These are phyloP conservation scores for Aspidiotus rigidus DNA, from an alignment of 2,888 invertebrate species.

Conservation along the genomic window DNA sequence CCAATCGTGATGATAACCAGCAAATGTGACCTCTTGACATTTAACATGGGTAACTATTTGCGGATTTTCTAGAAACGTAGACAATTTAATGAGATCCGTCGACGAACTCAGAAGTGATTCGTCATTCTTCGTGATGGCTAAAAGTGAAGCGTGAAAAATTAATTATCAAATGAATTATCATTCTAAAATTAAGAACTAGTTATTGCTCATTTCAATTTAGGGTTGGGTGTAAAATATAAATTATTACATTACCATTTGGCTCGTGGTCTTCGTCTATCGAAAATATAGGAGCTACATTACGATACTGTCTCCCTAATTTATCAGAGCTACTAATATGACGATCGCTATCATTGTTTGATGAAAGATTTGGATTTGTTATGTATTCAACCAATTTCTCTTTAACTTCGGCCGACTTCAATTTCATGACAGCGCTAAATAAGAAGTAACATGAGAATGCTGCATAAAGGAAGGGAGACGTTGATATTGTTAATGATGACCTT, in stretches of 20 bases:
- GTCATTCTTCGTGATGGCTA: slow-evolving; percentile 42
- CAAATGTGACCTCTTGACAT: slow-evolving; percentile 26
- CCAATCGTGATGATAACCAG: slow-evolving; percentile 28
- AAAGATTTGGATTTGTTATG: slow-evolving; percentile 75
- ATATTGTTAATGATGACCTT: slow-evolving; percentile 5
- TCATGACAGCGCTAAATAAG: slow-evolving; percentile 62
- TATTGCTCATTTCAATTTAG: neutral
- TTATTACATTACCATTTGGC: slow-evolving; percentile 38
- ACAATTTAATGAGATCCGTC: slow-evolving; percentile 51
- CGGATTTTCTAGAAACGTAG: slow-evolving; percentile 60
- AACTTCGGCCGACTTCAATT: slow-evolving; percentile 80
- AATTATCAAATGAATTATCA: neutral
- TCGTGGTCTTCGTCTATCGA: slow-evolving; percentile 76
- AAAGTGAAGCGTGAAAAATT: neutral
- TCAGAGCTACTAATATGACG: slow-evolving; percentile 70
- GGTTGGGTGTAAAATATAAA: neutral
- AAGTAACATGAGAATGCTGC: neutral
- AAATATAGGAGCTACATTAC: slow-evolving; percentile 85
- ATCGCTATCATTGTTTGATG: slow-evolving; percentile 50
- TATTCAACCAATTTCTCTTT: slow-evolving; percentile 87
- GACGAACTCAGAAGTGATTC: slow-evolving; percentile 38
- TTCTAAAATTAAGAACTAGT: neutral
- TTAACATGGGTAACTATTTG: slow-evolving; percentile 48
- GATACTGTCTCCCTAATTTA: slow-evolving; percentile 70
- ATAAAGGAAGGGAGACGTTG: too few species aligned